These are phyloP conservation scores for Acleris literana DNA, from an alignment of 2,888 invertebrate species.

Conservation along the genomic window DNA sequence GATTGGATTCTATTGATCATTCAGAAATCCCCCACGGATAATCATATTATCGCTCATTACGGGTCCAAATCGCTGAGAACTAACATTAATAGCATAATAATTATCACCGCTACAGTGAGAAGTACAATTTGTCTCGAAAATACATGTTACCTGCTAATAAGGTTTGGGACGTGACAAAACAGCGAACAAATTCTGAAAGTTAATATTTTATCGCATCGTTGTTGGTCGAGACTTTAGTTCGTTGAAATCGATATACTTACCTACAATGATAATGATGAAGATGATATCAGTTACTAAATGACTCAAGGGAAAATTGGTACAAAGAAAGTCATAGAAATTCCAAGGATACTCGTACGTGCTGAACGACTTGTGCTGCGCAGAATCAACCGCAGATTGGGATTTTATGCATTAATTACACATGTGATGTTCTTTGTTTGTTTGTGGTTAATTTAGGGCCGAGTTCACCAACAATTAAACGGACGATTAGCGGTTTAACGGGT, in stretches of 20 bases:
- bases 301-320: background rate
- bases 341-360: slow-evolving; percentile 14
- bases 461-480: too few species aligned
- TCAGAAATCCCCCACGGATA: slow-evolving; percentile 31
- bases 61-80: slow-evolving; percentile 13
- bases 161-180: too few species aligned
- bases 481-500: too few species aligned
- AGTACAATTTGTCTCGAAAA: background rate
- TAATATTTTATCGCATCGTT: too few species aligned
- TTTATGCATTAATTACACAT: background rate
- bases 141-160: too few species aligned
- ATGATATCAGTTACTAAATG: too few species aligned
- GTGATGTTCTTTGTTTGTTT: too few species aligned
- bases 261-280: too few species aligned
- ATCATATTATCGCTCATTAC: slow-evolving; percentile 27
- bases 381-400: slow-evolving; percentile 2
- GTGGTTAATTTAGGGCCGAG: too few species aligned
- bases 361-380: background rate
- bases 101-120: background rate
- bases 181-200: too few species aligned
- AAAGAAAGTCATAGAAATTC: background rate
- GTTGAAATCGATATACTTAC: too few species aligned
- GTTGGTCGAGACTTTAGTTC: too few species aligned
- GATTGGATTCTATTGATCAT: slow-evolving; percentile 31
- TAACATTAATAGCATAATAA: slow-evolving; percentile 1